These are phyloP conservation scores for Platalea minor DNA, from an alignment of 2,797 vertebrate genomes.

Conservation along the genomic window DNA sequence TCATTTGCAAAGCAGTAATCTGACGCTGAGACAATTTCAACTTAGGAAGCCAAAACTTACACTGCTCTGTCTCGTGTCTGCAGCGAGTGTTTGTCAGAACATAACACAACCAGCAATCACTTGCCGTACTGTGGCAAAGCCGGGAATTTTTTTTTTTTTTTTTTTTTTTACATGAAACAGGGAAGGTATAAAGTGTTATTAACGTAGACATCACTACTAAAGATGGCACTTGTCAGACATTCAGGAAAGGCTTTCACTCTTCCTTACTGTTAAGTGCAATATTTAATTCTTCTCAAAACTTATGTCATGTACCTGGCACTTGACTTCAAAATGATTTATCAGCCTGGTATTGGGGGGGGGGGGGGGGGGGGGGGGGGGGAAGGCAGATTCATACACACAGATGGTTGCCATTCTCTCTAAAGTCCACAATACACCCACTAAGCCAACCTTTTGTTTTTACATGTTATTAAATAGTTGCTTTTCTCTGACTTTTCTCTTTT, in stretches of 20 bases:
- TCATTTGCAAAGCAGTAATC: constrained; percentile 69
- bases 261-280: not conserved
- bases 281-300: constrained; percentile 24
- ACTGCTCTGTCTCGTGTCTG: constrained; percentile 56
- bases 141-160: not conserved
- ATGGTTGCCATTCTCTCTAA: constrained; percentile 5
- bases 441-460: not conserved
- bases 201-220: not conserved
- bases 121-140: not conserved
- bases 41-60: constrained; percentile 55
- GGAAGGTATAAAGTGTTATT: not conserved
- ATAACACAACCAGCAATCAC: not conserved
- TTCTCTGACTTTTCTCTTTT: not conserved
- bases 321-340: constrained; percentile 9
- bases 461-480: not conserved
- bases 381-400: not conserved
- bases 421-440: not conserved
- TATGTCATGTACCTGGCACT: constrained; percentile 20
- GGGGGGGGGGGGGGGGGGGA: not conserved
- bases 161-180: not conserved
- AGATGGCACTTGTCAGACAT: not conserved
- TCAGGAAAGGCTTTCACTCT: not conserved
- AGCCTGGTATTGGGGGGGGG: not conserved
- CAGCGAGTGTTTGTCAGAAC: constrained; percentile 26
- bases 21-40: constrained; percentile 55